Base-by-base conservation (phyloP, 2,888 invertebrate species). In the Eilema griseolum region DNA sequence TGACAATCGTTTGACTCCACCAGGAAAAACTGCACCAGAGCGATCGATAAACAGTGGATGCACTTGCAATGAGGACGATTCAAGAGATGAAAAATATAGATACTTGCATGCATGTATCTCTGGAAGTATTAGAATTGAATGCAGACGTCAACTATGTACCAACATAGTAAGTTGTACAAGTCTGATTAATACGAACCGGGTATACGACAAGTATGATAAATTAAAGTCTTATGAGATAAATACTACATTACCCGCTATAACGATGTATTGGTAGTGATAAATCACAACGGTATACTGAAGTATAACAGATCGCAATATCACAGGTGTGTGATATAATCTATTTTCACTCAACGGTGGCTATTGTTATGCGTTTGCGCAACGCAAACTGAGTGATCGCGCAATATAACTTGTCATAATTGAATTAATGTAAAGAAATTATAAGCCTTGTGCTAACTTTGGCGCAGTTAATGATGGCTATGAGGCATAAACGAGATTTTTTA, bases 281-380 rank as follows among this genome's bases (percentile, higher is more conserved):
- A 82, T 76, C 60, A 61, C 52, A 23, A 31, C 70, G 70, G 69
- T 74, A 79, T 65, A 59, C 24, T 62, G 61, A 73, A 71, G 66
- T 69, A 31, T 71, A 74, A 78, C 67, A 66, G 73, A 81, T 80
- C 68, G 73, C 71, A 76, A 75, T 76, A 73, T 77, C 77, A 79
- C 78, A 77, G 76, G 69, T 73, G 70, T 81, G 71, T 81, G 82
- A 74, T 75, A 79, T 72, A 77, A 78, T 78, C 68, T 28, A 70
- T 76, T 80, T 71, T 70, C 60, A 70, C 67, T 52, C 74, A 66
- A 66, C 33, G 62, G 69, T 65, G 69, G 76, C 80, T 75, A 85
- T 86, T 88, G 86, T 89, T 82, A 68, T 72, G 69, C 66, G 75
- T 78, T 84, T 88, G 84, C 82, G 79, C 81, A 88, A 87, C 72